Percentiles rank a stretch among this genome's conserved stretches.
Conservation (phyloP, 2,113 vertebrate genomes). For the Pycnonotus jocosus region DNA sequence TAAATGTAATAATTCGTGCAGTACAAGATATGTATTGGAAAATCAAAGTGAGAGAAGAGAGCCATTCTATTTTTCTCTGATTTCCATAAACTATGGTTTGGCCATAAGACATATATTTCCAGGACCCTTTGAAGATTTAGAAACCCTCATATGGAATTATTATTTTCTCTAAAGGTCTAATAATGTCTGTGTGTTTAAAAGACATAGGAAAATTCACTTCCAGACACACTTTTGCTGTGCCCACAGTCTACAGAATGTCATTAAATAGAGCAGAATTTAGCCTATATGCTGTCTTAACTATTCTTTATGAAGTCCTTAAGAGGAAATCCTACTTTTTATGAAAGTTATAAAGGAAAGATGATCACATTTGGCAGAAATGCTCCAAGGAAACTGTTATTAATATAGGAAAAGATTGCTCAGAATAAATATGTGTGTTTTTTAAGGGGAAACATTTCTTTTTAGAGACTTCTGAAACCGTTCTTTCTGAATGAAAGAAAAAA, state of each 20-base stretch:
- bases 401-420: neutral
- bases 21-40: neutral
- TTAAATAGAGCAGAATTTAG: neutral
- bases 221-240: neutral
- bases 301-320: constrained; percentile 20
- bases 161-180: neutral
- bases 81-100: neutral
- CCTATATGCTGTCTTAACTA: neutral
- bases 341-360: constrained; percentile 15
- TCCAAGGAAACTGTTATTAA: neutral
- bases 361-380: neutral
- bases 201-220: neutral
- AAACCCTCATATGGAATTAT: neutral
- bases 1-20: neutral
- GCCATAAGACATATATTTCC: neutral
- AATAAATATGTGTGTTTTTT: neutral
- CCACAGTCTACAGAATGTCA: neutral
- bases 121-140: constrained; percentile 2
- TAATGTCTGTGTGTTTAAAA: neutral
- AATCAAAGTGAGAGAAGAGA: neutral
- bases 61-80: neutral
- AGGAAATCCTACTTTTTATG: constrained; percentile 2
- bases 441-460: neutral
- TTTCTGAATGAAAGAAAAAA: neutral
- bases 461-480: neutral